Base-by-base conservation (phyloP, 2,888 invertebrate genomes). In the Endotricha flammealis region DNA sequence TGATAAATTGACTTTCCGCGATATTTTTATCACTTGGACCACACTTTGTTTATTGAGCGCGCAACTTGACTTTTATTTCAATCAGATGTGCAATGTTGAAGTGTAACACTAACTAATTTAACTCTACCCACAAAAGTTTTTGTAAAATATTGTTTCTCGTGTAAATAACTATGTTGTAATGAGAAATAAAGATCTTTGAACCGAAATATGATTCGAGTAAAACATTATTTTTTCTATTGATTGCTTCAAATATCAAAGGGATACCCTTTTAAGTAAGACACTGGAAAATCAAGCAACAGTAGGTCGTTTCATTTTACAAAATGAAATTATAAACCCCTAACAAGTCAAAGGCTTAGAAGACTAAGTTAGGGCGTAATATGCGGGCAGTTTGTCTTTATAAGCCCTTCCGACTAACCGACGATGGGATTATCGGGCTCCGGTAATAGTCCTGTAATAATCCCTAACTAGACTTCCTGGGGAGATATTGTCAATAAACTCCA, bases 371-470 rank as follows among this genome's bases (percentile, higher is more conserved):
- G 38, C 41, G 29, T 44, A 38, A 43, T 40, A 47, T 47, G 46
- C 50, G 51, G 47, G 48, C 25, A 33, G 39, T 41, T 48, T 57
- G 48, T 57, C 50, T 53, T 44, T 41, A 25, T 38, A 42, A 46
- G 36, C 43, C 24, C 37, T 41, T 36, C 25, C 14, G 36, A 40
- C 34, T 43, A 32, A 35, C 40, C n/a, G 25, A 34, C 25, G 41
- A 48, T 45, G 38, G 12, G 34, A 32, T 37, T 53, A 53, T 54
- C 42, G 28, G 35, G 6, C 10, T 29, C 32, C 39, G 39, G 39
- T 45, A 50, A 47, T 38, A 38, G 30, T 30, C 24, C 38, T 38
- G 39, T 34, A 33, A 33, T 29, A 35, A 22, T 29, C 16, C 32
- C 8, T 11, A 33, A 33, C 25, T 25, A 33, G 32, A 25, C 17